Evolutionary conservation across 2,797 vertebrate genomes (phyloP).

Genomic region (Sebastes matsubarae): DNA sequence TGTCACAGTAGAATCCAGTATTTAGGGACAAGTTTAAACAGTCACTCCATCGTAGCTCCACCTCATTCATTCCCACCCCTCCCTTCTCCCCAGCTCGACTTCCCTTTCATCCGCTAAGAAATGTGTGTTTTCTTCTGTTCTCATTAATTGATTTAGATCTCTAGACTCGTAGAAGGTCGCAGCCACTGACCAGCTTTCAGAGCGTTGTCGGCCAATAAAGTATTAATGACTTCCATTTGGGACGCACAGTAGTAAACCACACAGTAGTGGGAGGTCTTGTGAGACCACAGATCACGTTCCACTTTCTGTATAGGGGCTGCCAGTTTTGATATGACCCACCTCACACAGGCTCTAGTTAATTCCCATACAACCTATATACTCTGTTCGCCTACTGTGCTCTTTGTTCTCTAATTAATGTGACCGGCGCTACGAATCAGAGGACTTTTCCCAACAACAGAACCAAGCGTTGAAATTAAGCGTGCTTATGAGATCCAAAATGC

Average conservation of each 20-base stretch:
- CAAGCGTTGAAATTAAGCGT: constrained; percentile 16
- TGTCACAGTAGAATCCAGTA: constrained; percentile 70
- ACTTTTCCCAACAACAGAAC: constrained; percentile 25
- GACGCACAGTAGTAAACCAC: constrained; percentile 28
- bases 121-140: constrained; percentile 40
- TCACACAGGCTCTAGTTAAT: constrained; percentile 49
- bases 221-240: constrained; percentile 61
- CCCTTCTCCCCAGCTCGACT: neutral
- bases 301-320: constrained; percentile 33
- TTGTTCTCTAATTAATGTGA: constrained; percentile 38
- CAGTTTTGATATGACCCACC: constrained; percentile 52
- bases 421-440: constrained; percentile 16
- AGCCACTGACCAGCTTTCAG: constrained; percentile 45
- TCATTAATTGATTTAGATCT: constrained; percentile 54
- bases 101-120: constrained; percentile 62
- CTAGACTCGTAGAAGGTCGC: constrained; percentile 24
- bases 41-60: constrained; percentile 38
- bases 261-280: constrained; percentile 46
- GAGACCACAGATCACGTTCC: constrained; percentile 59
- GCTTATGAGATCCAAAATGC: constrained; percentile 30
- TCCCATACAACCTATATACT: constrained; percentile 45
- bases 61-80: neutral
- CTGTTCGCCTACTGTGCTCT: constrained; percentile 32
- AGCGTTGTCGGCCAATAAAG: constrained; percentile 46
- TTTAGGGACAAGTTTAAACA: constrained; percentile 74